Percentiles rank a stretch among this genome's conserved stretches.
Evolutionary conservation across 2,113 vertebrate species (phyloP).

Genomic region (Marcusenius ussheri): DNA sequence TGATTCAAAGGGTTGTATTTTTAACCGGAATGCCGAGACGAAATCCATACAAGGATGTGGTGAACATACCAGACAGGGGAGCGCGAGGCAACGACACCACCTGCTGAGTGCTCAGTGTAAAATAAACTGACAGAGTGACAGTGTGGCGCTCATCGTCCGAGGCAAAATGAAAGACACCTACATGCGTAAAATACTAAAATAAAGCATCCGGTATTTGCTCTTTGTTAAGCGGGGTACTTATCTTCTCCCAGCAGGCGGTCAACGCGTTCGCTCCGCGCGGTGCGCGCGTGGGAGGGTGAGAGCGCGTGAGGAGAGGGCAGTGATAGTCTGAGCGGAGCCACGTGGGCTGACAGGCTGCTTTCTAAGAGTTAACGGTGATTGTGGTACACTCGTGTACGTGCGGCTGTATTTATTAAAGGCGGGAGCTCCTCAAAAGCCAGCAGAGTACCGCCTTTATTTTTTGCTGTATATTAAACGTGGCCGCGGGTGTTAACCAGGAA

Average conservation of each 20-base stretch:
- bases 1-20: background rate
- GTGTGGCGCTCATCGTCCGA: background rate
- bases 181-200: background rate
- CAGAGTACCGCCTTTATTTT: background rate
- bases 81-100: background rate
- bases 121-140: background rate
- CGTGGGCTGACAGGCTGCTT: background rate
- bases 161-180: background rate
- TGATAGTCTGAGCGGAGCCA: background rate
- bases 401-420: background rate
- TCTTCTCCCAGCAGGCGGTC: background rate
- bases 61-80: background rate
- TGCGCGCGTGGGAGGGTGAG: background rate
- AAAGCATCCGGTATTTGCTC: background rate
- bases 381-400: background rate
- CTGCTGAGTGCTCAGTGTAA: background rate
- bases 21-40: background rate
- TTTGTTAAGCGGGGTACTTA: background rate
- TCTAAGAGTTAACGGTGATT: background rate
- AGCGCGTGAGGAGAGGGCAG: background rate
- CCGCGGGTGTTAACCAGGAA: background rate
- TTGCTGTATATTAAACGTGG: background rate
- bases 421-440: background rate
- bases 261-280: background rate
- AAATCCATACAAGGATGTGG: background rate